Conservation (phyloP, 2,888 invertebrate species). For the Troides helena region DNA sequence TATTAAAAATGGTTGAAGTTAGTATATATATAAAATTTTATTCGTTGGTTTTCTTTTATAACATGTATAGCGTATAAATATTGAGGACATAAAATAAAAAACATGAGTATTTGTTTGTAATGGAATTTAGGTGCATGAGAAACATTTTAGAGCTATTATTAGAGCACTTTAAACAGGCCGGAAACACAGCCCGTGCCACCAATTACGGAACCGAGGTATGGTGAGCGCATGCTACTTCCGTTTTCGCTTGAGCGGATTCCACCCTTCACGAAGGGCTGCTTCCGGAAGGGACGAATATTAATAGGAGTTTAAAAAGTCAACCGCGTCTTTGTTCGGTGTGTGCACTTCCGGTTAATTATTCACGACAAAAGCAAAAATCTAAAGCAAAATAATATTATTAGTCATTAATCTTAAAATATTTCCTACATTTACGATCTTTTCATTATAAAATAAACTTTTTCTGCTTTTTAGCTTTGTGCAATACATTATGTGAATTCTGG, state of each 20-base stretch:
- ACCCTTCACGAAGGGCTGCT: constrained; percentile 67
- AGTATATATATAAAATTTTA: too few relatives aligned
- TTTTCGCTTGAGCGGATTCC: constrained; percentile 64
- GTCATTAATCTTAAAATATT: background rate
- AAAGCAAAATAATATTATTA: background rate
- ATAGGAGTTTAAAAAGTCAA: constrained; percentile 69
- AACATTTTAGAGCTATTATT: constrained; percentile 40
- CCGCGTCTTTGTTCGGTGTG: constrained; percentile 57
- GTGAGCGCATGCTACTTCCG: constrained; percentile 76
- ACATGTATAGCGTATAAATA: background rate
- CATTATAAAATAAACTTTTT: background rate
- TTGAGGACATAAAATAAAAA: background rate
- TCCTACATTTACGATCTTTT: background rate
- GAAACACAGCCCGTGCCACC: constrained; percentile 73
- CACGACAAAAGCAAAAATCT: background rate
- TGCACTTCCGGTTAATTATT: constrained; percentile 54
- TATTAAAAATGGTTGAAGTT: too few relatives aligned
- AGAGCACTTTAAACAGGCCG: constrained; percentile 53
- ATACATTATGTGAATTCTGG: too few relatives aligned
- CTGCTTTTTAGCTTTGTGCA: too few relatives aligned
- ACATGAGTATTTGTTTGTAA: constrained; percentile 27
- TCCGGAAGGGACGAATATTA: constrained; percentile 73
- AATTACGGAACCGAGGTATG: constrained; percentile 66
- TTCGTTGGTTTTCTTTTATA: background rate
- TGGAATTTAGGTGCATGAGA: constrained; percentile 22